These are phyloP conservation scores for Accipiter cooperii DNA, from an alignment of 2,113 vertebrate genomes.

Conservation along the genomic window DNA sequence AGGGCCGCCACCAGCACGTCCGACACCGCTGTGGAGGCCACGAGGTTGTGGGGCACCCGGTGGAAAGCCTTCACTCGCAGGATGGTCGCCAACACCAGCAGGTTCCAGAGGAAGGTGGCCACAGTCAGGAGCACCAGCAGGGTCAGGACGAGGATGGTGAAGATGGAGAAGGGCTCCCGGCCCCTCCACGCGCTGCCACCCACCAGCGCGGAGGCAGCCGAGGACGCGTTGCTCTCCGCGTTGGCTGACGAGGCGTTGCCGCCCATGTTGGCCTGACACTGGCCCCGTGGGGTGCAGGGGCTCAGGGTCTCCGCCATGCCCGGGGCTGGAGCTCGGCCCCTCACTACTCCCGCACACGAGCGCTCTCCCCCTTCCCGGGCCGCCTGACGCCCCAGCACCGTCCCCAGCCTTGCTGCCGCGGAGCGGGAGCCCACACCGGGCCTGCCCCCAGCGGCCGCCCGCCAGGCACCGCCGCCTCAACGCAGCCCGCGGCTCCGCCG, in stretches of 20 bases:
- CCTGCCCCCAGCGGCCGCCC: background rate
- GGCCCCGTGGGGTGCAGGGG: background rate
- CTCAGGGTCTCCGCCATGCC: background rate
- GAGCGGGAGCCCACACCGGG: background rate
- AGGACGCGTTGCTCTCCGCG: background rate
- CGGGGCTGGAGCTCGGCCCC: rapidly evolving
- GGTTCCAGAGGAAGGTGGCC: slow-evolving; percentile 92
- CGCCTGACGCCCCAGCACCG: background rate
- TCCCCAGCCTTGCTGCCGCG: background rate
- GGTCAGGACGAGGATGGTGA: slow-evolving; percentile 81
- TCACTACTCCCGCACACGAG: background rate
- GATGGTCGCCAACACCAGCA: slow-evolving; percentile 90
- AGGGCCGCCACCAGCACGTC: slow-evolving; percentile 91
- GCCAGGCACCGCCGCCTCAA: background rate
- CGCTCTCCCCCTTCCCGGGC: background rate
- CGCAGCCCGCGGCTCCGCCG: background rate
- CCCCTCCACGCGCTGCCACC: background rate
- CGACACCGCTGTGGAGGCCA: slow-evolving; percentile 89
- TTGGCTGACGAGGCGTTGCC: background rate
- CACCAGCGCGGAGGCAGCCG: background rate
- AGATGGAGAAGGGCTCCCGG: slow-evolving; percentile 73
- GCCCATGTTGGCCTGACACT: background rate
- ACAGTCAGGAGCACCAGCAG: slow-evolving; percentile 72
- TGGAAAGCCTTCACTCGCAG: slow-evolving; percentile 90
- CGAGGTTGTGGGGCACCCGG: slow-evolving; percentile 91